Conservation (phyloP, 2,797 vertebrate species). For the Esox lucius region DNA sequence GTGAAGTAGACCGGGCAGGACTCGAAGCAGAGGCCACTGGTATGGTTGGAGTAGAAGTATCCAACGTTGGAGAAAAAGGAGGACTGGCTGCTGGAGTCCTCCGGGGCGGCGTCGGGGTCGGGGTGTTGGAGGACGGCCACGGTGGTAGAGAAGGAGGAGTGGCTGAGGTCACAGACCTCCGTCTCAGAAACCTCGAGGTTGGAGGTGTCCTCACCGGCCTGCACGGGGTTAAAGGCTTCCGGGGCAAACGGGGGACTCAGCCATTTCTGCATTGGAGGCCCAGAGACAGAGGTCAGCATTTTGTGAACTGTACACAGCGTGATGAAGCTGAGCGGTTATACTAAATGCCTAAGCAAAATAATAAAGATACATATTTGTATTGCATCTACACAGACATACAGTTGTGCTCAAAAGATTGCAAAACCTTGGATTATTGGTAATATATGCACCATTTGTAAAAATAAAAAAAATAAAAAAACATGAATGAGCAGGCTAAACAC, state of each 20-base stretch:
- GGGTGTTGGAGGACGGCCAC: background rate
- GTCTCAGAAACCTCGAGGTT: slow-evolving; percentile 50
- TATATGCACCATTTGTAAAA: no score
- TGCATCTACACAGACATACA: background rate
- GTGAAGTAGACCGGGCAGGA: slow-evolving; percentile 58
- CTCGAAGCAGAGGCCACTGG: slow-evolving; percentile 25
- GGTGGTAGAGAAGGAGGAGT: slow-evolving; percentile 15
- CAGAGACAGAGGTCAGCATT: background rate
- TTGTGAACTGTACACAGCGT: background rate
- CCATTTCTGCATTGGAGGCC: slow-evolving; percentile 61
- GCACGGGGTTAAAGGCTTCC: slow-evolving; percentile 37
- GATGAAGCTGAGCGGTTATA: background rate
- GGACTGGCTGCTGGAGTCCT: slow-evolving; percentile 14
- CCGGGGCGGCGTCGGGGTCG: background rate
- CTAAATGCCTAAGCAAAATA: background rate
- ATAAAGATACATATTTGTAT: background rate
- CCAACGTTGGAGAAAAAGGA: slow-evolving; percentile 71
- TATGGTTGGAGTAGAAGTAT: slow-evolving; percentile 64
- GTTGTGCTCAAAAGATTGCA: no score
- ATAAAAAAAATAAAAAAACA: no score
- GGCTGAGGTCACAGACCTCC: slow-evolving; percentile 18
- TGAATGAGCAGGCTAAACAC: no score
- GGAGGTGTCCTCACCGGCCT: slow-evolving; percentile 58
- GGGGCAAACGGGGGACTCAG: slow-evolving; percentile 53
- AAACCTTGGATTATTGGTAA: no score